These are phyloP conservation scores for Minunthozetes semirufus DNA, from an alignment of 2,888 invertebrate genomes.

Conservation along the genomic window DNA sequence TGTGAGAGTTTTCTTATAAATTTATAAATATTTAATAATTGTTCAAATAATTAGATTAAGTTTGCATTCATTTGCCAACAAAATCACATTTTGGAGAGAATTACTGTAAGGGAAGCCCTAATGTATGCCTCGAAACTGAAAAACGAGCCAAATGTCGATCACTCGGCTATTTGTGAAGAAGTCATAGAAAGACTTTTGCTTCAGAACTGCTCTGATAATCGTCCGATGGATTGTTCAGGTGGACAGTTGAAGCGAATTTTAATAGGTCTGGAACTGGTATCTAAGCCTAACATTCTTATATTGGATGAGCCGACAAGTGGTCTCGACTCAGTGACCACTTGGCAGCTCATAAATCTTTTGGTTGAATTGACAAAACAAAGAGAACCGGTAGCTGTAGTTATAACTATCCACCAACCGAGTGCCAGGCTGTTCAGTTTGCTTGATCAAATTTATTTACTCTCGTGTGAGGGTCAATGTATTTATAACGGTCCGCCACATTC, in stretches of 20 bases:
- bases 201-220: slow-evolving; percentile 64
- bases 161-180: slow-evolving; percentile 57
- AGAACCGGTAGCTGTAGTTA: slow-evolving; percentile 64
- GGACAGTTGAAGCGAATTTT: slow-evolving; percentile 83
- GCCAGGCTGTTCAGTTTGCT: slow-evolving; percentile 77
- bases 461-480: slow-evolving; percentile 77
- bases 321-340: slow-evolving; percentile 23
- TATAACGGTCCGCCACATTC: slow-evolving; percentile 82
- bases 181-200: slow-evolving; percentile 76
- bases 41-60: not conserved
- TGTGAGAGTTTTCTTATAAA: not conserved
- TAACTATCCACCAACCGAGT: slow-evolving; percentile 86
- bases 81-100: slow-evolving; percentile 73
- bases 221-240: slow-evolving; percentile 68
- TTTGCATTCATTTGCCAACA: slow-evolving; percentile 68
- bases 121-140: slow-evolving; percentile 16
- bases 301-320: slow-evolving; percentile 87
- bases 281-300: slow-evolving; percentile 84
- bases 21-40: not conserved
- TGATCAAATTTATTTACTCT: slow-evolving; percentile 55
- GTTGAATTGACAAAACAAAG: slow-evolving; percentile 74
- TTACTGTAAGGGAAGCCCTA: slow-evolving; percentile 65
- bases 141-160: not conserved
- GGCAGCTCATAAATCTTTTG: slow-evolving; percentile 58
- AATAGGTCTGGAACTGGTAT: slow-evolving; percentile 80